Conservation (phyloP, 92 coral and sea anemone genomes). For the Isaurus tuberculatus region DNA sequence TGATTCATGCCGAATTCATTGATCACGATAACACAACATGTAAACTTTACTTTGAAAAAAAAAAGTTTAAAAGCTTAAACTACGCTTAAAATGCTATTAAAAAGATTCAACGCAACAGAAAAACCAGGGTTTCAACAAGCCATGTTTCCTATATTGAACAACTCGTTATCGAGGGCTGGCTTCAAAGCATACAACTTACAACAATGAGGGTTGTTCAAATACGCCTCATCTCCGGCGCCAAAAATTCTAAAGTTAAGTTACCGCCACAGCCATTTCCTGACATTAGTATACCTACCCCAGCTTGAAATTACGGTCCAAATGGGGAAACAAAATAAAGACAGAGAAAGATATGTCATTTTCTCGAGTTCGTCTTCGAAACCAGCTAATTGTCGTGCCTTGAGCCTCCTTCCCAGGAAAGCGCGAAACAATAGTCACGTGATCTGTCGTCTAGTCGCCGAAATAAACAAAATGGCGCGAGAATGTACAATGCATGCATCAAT, state of each 20-base stretch:
- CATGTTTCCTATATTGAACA: too few species aligned
- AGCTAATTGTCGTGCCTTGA: too few species aligned
- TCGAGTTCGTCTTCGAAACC: neutral
- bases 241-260: neutral
- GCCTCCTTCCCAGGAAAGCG: constrained; percentile 4
- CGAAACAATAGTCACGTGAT: constrained; percentile 19
- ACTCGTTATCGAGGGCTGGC: too few species aligned
- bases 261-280: neutral
- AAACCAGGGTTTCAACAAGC: too few species aligned
- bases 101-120: too few species aligned
- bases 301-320: constrained; percentile 11
- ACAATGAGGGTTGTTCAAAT: neutral
- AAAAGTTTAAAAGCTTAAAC: too few species aligned
- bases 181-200: too few species aligned
- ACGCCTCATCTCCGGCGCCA: neutral
- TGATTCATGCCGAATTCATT: neutral
- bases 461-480: too few species aligned
- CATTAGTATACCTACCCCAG: constrained; percentile 9
- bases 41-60: too few species aligned
- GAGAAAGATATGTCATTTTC: constrained; percentile 2
- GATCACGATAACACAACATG: too few species aligned
- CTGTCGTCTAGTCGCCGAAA: neutral
- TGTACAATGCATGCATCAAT: too few species aligned
- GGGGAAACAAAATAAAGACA: neutral
- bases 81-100: too few species aligned